Evolutionary conservation across 2,888 invertebrate species (phyloP).

Genomic region (Uloborus plumipes): DNA sequence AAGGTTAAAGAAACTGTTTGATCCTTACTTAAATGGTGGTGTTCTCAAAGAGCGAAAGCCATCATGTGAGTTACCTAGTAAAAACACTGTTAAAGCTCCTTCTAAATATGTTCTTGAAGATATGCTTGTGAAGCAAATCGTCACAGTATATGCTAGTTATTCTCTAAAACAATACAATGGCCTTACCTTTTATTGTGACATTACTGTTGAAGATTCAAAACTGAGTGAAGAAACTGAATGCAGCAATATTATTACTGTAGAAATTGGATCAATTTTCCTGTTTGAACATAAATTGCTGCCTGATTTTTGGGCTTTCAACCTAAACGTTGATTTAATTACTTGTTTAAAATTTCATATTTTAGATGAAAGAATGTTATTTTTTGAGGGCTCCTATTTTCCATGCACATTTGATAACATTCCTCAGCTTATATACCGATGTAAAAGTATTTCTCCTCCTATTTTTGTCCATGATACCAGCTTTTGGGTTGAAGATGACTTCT

Average conservation of each 20-base stretch:
- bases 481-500: slow-evolving; percentile 24
- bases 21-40: too few relatives aligned
- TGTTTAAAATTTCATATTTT: slow-evolving; percentile 23
- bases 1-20: too few relatives aligned
- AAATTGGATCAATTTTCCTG: slow-evolving; percentile 25
- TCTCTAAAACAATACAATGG: slow-evolving; percentile 10
- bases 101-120: too few relatives aligned
- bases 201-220: slow-evolving; percentile 2
- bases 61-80: too few relatives aligned
- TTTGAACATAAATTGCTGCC: not conserved
- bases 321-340: slow-evolving; percentile 22
- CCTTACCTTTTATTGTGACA: slow-evolving; percentile 19
- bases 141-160: slow-evolving; percentile 9
- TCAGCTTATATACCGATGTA: slow-evolving; percentile 6
- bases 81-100: too few relatives aligned
- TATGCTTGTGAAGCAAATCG: not conserved
- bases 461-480: slow-evolving; percentile 35
- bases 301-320: not conserved
- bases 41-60: too few relatives aligned
- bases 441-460: slow-evolving; percentile 32
- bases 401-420: not conserved
- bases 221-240: not conserved
- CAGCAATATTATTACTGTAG: not conserved
- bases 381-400: slow-evolving; percentile 10
- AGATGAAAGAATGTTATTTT: slow-evolving; percentile 32